phyloP scores from a whole-genome alignment of 2,888 invertebrate species.

The Scotopteryx bipunctaria region DNA sequence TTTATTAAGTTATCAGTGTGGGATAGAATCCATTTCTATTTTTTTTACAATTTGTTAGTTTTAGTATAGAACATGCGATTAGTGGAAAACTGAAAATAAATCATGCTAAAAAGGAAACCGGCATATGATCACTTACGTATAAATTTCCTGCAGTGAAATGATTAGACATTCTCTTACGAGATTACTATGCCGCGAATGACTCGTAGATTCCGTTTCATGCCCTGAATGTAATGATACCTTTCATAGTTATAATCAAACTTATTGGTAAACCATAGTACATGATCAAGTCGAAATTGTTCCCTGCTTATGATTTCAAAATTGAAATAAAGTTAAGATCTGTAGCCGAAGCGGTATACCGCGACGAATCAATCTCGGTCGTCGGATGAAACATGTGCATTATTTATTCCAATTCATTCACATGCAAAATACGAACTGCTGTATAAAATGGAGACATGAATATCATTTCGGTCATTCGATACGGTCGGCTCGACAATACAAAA shows the following conservation, averaged over 20 bases:
- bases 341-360: background rate
- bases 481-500: constrained; percentile 48
- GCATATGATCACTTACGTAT: constrained; percentile 76
- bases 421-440: constrained; percentile 38
- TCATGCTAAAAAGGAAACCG: constrained; percentile 66
- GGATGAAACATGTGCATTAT: constrained; percentile 32
- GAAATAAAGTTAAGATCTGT: background rate
- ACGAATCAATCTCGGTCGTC: constrained; percentile 14
- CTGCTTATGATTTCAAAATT: background rate
- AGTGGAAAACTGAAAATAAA: constrained; percentile 47
- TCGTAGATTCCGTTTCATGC: constrained; percentile 47
- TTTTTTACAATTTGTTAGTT: too few relatives aligned
- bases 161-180: constrained; percentile 40
- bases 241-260: constrained; percentile 11
- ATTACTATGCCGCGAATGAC: constrained; percentile 10
- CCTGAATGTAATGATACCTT: constrained; percentile 39
- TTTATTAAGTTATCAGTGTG: too few relatives aligned
- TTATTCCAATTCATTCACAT: constrained; percentile 47
- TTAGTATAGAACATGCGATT: constrained; percentile 52
- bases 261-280: background rate
- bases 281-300: background rate
- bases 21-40: too few relatives aligned
- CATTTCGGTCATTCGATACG: background rate
- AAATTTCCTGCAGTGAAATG: constrained; percentile 44
- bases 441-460: constrained; percentile 12